Evolutionary conservation across 37 sponge, comb jelly and placozoan species (phyloP).

Genomic region (Aplysina aerophoba): DNA sequence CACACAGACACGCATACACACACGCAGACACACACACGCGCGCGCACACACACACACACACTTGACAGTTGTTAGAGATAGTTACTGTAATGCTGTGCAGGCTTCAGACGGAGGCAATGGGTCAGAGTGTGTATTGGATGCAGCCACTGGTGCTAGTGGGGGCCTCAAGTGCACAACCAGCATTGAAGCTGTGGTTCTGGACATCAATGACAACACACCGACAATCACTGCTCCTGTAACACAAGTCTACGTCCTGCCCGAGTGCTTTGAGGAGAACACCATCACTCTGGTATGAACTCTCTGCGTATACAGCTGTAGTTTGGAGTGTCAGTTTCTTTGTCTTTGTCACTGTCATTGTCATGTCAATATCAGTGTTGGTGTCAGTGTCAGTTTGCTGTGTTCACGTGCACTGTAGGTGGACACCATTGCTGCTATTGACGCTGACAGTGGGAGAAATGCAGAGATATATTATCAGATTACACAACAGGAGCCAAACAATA

Average conservation of each 20-base stretch:
- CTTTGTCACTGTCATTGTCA: no score
- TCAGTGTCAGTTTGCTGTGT: no score
- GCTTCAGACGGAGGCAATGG: no score
- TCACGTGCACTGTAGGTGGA: neutral
- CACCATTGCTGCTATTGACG: neutral
- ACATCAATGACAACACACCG: constrained; percentile 26
- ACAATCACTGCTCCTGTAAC: neutral
- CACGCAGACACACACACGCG: no score
- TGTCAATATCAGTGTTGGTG: no score
- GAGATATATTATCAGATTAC: neutral
- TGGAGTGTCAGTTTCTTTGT: neutral
- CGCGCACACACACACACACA: no score
- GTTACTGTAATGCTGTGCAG: no score
- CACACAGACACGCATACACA: no score
- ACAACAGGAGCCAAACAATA: neutral
- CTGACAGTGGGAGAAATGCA: neutral
- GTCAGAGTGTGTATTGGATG: neutral
- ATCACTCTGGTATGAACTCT: no score
- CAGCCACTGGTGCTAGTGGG: neutral
- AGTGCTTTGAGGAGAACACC: neutral
- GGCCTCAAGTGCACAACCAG: neutral
- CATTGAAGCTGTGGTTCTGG: neutral
- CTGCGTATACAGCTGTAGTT: no score
- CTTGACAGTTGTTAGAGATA: no score
- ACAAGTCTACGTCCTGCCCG: neutral